A percentile compares a stretch with the other conserved stretches of the same genome.
Conservation (phyloP, 2,113 vertebrate species). For the Chrysemys picta region DNA sequence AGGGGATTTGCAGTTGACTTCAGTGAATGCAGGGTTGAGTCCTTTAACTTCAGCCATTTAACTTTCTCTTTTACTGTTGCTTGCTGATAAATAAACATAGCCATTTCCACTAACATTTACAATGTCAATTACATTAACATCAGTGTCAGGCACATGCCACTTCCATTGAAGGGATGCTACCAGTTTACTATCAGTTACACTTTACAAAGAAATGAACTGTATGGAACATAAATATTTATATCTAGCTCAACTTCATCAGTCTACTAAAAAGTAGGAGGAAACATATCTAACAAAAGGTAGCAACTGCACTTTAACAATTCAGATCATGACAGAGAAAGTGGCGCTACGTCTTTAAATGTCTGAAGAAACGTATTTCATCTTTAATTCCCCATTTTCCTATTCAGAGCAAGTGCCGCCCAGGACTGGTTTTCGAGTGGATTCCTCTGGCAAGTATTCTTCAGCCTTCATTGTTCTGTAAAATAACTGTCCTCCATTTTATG, state of each 20-base stretch:
- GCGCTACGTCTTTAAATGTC: slow-evolving; percentile 73
- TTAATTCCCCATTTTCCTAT: slow-evolving; percentile 84
- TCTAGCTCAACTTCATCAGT: background rate
- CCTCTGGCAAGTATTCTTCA: slow-evolving; percentile 89
- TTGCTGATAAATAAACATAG: background rate
- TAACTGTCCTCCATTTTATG: slow-evolving; percentile 74
- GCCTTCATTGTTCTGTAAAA: slow-evolving; percentile 74
- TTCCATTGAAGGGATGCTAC: background rate
- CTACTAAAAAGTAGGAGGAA: background rate
- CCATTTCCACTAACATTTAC: background rate
- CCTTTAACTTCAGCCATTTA: background rate
- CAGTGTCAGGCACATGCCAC: background rate
- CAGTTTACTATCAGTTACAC: background rate
- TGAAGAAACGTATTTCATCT: slow-evolving; percentile 79
- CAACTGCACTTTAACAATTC: slow-evolving; percentile 10
- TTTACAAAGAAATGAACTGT: background rate
- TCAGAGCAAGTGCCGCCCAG: slow-evolving; percentile 92
- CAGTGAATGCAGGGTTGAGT: background rate
- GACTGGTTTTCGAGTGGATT: slow-evolving; percentile 89
- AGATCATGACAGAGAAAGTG: slow-evolving; percentile 47
- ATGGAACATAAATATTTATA: background rate
- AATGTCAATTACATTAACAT: background rate
- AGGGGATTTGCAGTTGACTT: background rate
- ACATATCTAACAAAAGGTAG: background rate
- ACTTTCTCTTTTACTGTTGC: background rate